These are phyloP conservation scores for Eulemur macaco DNA, from an alignment of 2,113 vertebrate genomes.

Conservation along the genomic window DNA sequence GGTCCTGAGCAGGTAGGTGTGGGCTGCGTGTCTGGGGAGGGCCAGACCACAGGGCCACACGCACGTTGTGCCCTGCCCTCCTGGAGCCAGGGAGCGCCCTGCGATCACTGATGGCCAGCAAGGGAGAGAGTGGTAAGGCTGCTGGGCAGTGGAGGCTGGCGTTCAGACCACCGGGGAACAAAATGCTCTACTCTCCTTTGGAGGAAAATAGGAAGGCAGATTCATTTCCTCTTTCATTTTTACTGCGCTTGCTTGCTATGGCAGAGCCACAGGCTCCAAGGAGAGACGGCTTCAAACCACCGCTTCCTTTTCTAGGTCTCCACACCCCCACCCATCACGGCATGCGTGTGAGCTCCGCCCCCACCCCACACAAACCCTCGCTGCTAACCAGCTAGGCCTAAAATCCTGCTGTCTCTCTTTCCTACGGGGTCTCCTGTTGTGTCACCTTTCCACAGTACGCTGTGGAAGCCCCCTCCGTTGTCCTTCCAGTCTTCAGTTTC, in stretches of 20 bases:
- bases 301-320: neutral
- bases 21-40: neutral
- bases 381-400: neutral
- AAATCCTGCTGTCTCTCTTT: neutral
- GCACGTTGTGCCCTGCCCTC: neutral
- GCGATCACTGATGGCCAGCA: neutral
- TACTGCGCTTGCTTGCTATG: neutral
- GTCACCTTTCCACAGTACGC: neutral
- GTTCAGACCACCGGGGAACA: neutral
- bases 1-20: neutral
- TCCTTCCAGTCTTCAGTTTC: neutral
- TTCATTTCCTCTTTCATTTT: neutral
- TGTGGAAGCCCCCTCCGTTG: neutral
- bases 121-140: no score
- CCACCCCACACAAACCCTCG: neutral
- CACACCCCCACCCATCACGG: neutral
- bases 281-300: neutral
- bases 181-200: neutral
- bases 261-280: neutral
- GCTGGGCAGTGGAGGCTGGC: neutral
- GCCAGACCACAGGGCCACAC: rapidly evolving
- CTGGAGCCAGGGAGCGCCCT: neutral
- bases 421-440: neutral
- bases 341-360: neutral
- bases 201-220: neutral